Evolutionary conservation across 1,140 invertebrate species (phyloP), one percentile per base, ranked within the genome.

Genomic region (Brachionus paranguensis): DNA sequence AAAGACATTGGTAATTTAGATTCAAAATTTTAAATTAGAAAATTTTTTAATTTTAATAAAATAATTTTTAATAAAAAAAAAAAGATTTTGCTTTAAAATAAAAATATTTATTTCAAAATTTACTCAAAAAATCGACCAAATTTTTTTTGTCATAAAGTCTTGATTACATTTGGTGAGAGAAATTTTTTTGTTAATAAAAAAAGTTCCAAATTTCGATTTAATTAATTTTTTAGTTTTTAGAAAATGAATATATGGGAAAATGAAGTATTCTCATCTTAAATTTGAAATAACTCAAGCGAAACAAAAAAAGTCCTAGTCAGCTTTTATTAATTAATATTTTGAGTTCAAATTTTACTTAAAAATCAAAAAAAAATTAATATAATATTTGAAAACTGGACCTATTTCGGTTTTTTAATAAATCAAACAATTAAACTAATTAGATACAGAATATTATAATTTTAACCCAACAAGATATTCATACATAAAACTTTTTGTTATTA

Each of bases 1-100:
- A 83, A 53, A 53, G 81, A 72, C 81, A 83, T 72, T 50, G 53
- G 53, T 81, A 64, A 64, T 47, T 74, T 12, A 45, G n/a, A 45
- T 74, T 74, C 6, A n/a, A 74, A 74, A 24, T 65, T 65, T 65
- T 65, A 27, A 65, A 33, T 1, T 64, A 29, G 29, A 70, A 70
- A 33, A 29, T 37, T 17, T 17, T 74, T 74, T 10, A 12, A 45
- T 45, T 74, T 45, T 45, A 45, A 74, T 45, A 45, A 45, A 43
- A 74, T 70, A 37, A 37, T 37, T 37, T 37, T 37, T 37, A 37
- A 37, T 7, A 37, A 37, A 37, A 37, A 37, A 37, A 37, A 37
- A 37, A 37, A 37, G 33, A 37, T 37, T 37, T 37, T 37, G 24
- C 24, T 24, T 24, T 24, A 37, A 37, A 37, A 7, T 0, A 37